Conservation (phyloP, 1,140 invertebrate genomes). For the Zaprionus gabonicus region DNA sequence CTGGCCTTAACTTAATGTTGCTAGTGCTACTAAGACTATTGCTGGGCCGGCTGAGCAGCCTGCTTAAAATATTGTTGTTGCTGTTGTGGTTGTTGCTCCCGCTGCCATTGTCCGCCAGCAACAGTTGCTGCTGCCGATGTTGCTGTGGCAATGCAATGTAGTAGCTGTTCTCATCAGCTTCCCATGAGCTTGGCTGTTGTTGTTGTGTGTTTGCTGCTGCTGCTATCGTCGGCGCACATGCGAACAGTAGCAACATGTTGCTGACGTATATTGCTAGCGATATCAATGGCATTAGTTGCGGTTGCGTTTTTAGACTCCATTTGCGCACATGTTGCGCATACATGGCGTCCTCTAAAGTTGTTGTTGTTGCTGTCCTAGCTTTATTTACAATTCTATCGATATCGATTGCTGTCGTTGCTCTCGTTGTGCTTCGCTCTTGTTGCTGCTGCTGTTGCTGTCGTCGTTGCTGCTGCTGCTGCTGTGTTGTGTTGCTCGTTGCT, state of each 20-base stretch:
- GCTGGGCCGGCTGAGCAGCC: slow-evolving; percentile 66
- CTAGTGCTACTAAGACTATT: slow-evolving; percentile 79
- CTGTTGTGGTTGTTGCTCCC: slow-evolving; percentile 56
- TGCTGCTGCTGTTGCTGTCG: slow-evolving; percentile 19
- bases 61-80: slow-evolving; percentile 68
- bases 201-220: slow-evolving; percentile 44
- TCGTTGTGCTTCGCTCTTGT: slow-evolving; percentile 13
- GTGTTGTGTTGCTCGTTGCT: slow-evolving; percentile 15
- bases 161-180: slow-evolving; percentile 72
- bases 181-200: slow-evolving; percentile 53
- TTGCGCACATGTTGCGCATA: slow-evolving; percentile 85
- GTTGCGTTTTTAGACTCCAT: slow-evolving; percentile 84
- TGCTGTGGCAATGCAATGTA: slow-evolving; percentile 63
- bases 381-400: slow-evolving; percentile 69
- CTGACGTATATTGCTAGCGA: slow-evolving; percentile 75
- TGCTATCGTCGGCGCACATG: slow-evolving; percentile 60
- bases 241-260: slow-evolving; percentile 79
- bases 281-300: slow-evolving; percentile 84
- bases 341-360: slow-evolving; percentile 84
- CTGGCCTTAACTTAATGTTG: slow-evolving; percentile 72
- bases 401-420: slow-evolving; percentile 36
- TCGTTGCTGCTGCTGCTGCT: slow-evolving; percentile 24
- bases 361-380: slow-evolving; percentile 75
- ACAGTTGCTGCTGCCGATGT: slow-evolving; percentile 35
- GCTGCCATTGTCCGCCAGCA: slow-evolving; percentile 63